Percentiles rank a stretch among this genome's conserved stretches.
Evolutionary conservation across 2,888 invertebrate species (phyloP).

Genomic region (Epirrhoe tristata): DNA sequence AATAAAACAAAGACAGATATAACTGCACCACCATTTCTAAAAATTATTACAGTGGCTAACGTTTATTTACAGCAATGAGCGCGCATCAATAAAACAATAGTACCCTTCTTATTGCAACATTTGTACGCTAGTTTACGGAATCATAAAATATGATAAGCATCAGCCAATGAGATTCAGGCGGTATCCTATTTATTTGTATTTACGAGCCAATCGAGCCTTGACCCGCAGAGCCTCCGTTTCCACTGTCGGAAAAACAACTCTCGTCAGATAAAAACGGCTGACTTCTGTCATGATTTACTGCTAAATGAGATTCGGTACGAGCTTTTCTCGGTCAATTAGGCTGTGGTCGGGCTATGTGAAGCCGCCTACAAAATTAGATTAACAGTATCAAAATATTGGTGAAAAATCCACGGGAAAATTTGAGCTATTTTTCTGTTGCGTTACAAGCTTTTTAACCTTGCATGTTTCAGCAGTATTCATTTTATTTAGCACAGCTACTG

Average conservation of each 20-base stretch:
- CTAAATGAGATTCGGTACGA: constrained; percentile 53
- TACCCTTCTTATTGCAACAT: constrained; percentile 66
- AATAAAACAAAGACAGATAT: constrained; percentile 9
- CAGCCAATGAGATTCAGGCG: constrained; percentile 73
- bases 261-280: constrained; percentile 59
- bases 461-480: not conserved
- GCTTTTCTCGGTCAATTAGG: constrained; percentile 48
- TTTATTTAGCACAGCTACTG: not conserved
- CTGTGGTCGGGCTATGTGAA: constrained; percentile 39
- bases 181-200: constrained; percentile 79
- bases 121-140: constrained; percentile 71
- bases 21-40: not conserved
- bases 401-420: constrained; percentile 1
- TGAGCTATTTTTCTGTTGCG: constrained; percentile 2
- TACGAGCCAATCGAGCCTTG: constrained; percentile 71
- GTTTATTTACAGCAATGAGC: constrained; percentile 30
- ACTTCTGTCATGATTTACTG: constrained; percentile 58
- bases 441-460: not conserved
- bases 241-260: constrained; percentile 64
- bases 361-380: constrained; percentile 39
- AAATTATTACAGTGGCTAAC: constrained; percentile 35
- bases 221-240: constrained; percentile 47
- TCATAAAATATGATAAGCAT: constrained; percentile 81
- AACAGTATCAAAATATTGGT: constrained; percentile 28
- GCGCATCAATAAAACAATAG: constrained; percentile 60